Evolutionary conservation across 2,113 vertebrate genomes (phyloP).

Genomic region (Pelusios castaneus): DNA sequence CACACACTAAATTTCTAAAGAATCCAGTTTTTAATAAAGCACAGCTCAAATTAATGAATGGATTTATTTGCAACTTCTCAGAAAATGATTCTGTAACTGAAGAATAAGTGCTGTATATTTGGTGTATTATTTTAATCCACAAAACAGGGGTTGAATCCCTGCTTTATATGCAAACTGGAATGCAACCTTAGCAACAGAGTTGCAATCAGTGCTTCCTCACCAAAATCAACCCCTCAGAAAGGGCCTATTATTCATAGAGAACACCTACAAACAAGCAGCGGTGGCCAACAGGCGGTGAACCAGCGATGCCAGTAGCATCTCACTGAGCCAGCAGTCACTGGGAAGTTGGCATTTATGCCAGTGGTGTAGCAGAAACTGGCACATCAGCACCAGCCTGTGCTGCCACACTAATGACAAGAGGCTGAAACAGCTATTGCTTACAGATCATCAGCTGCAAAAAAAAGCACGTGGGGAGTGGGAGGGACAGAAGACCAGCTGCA

Average conservation of each 20-base stretch:
- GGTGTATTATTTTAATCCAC: neutral
- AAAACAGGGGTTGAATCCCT: neutral
- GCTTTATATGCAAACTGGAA: neutral
- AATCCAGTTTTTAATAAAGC: neutral
- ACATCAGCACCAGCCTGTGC: too few relatives aligned
- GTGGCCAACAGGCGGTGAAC: rapidly evolving
- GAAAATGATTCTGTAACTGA: neutral
- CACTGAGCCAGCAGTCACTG: neutral
- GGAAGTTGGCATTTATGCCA: rapidly evolving
- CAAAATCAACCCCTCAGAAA: neutral
- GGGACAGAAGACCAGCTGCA: neutral
- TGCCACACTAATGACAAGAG: too few relatives aligned
- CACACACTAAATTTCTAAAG: neutral
- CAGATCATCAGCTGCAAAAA: rapidly evolving
- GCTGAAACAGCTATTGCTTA: too few relatives aligned
- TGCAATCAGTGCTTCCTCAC: neutral
- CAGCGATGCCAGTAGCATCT: neutral
- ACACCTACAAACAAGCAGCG: neutral
- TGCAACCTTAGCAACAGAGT: neutral
- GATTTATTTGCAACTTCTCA: neutral
- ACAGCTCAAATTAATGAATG: neutral
- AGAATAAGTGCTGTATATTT: neutral
- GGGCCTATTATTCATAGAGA: neutral
- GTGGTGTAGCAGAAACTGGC: neutral
- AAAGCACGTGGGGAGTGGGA: too few relatives aligned